Percentiles rank a stretch among this genome's conserved stretches.
Conservation (phyloP, 2,113 vertebrate genomes). For the Callipepla squamata region DNA sequence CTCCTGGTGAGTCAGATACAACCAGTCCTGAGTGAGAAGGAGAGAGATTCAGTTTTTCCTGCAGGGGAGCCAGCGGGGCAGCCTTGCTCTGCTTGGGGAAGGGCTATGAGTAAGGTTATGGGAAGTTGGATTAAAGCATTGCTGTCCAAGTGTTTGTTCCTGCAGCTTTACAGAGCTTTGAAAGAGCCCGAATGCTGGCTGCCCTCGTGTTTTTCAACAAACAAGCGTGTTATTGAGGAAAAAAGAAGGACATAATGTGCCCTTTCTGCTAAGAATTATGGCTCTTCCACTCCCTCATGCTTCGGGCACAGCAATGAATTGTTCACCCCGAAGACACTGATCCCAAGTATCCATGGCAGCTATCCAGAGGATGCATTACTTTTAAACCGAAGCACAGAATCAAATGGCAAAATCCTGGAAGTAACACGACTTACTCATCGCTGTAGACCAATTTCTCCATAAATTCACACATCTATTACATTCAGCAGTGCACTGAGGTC, state of each 20-base stretch:
- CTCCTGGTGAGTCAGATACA: not conserved
- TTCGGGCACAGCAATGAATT: not conserved
- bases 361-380: not conserved
- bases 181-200: rapidly evolving
- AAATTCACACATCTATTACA: not conserved
- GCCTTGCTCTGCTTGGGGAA: rapidly evolving
- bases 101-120: not conserved
- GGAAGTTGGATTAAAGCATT: not conserved
- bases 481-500: not conserved
- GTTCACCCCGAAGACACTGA: not conserved
- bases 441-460: not conserved
- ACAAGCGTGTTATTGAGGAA: rapidly evolving
- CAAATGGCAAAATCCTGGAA: not conserved
- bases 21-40: too few relatives aligned
- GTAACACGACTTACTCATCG: not conserved
- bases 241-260: not conserved
- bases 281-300: not conserved
- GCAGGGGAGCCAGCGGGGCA: not conserved
- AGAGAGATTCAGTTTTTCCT: not conserved
- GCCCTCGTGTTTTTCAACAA: rapidly evolving
- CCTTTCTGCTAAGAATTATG: not conserved
- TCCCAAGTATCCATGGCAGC: not conserved
- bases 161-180: not conserved
- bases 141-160: not conserved
- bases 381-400: not conserved